phyloP scores from a whole-genome alignment of 2,888 invertebrate species.

The Spodoptera littoralis region DNA sequence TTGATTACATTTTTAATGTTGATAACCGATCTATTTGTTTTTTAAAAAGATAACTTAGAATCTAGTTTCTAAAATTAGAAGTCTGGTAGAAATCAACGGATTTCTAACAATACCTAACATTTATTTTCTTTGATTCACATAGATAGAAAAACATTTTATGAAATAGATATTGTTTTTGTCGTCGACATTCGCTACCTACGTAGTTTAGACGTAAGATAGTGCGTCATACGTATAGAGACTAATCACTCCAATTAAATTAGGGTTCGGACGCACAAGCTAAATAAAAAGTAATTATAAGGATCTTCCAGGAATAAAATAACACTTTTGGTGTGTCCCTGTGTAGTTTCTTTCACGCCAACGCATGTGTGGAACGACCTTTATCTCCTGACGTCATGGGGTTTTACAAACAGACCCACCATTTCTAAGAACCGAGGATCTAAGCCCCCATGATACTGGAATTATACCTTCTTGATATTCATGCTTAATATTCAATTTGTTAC shows the following conservation, averaged over 20 bases:
- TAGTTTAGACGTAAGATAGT: too few species aligned
- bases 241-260: too few species aligned
- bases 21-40: too few species aligned
- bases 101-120: too few species aligned
- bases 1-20: too few species aligned
- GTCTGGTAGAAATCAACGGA: too few species aligned
- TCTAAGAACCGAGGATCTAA: conserved; percentile 38
- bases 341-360: conserved; percentile 7
- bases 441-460: conserved; percentile 18
- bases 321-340: conserved; percentile 1
- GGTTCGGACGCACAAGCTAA: too few species aligned
- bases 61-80: too few species aligned
- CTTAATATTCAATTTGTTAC: conserved; percentile 21
- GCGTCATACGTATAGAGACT: too few species aligned
- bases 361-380: conserved; percentile 36
- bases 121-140: background rate
- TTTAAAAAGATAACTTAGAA: too few species aligned
- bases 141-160: background rate
- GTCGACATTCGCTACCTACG: too few species aligned
- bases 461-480: background rate
- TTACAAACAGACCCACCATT: conserved; percentile 39
- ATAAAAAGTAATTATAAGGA: too few species aligned
- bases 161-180: background rate
- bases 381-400: conserved; percentile 67
- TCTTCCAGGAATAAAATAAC: conserved; percentile 12